Base-by-base conservation (phyloP, 2,888 invertebrate genomes). In the Phragmatobia fuliginosa region DNA sequence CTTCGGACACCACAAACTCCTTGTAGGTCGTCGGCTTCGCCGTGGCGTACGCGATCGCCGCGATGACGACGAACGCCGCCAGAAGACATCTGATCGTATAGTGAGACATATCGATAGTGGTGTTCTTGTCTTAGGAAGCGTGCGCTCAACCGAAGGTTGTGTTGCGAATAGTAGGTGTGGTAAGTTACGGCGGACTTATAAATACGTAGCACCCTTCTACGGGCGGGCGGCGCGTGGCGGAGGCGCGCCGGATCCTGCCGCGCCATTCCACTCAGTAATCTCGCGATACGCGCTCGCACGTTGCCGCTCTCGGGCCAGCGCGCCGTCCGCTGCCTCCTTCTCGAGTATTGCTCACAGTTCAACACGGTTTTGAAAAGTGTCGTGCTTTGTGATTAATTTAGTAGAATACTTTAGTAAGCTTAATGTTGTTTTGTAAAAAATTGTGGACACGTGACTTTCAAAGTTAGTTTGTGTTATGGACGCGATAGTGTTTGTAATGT, bases 151-250 rank as follows among this genome's bases (percentile, higher is more conserved):
- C 72, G 75, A 82, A 83, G 83, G 83, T 76, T 82, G 75, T 67
- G 73, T 86, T 86, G 87, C 87, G 88, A 90, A 87, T 90, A 87
- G 80, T 85, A 85, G 85, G 82, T 80, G 81, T 79, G 77, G 76
- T 77, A 60, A 66, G 74, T 63, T 68, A 68, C 80, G 62, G 73
- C 73, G 73, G 71, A 61, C 78, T 82, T 84, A 81, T 84, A 85
- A 62, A 33, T 74, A 60, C 62, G 70, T 49, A 28, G 56, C 69
- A 65, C 63, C 70, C 71, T 65, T 36, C 70, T 36, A 16, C 25
- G 63, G 70, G 28, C 49, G 49, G 68, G 41, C 74, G 75, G 67
- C 68, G 67, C 74, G 71, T 68, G 68, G 16, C 33, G 33, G 25
- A 32, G 36, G 36, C 38, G 66, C 66, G 60, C 33, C 38, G 38